Evolutionary conservation across 37 sponge, comb jelly and placozoan species (phyloP).

Genomic region (Axinella damicornis): DNA sequence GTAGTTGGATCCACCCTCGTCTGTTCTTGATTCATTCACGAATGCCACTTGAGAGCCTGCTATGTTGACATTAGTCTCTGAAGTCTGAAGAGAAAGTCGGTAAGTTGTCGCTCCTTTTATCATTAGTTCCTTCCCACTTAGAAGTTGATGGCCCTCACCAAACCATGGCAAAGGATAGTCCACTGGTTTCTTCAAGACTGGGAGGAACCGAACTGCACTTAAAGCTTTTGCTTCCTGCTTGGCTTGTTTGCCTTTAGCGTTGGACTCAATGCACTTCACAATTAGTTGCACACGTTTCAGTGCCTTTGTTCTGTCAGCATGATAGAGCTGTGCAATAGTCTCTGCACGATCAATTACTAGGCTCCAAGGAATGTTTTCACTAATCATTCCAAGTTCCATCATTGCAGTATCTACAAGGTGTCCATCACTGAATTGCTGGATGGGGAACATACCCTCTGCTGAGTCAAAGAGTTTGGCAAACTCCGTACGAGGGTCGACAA

Average conservation of each 20-base stretch:
- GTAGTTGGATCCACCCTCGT: conserved; percentile 36
- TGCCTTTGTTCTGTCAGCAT: conserved; percentile 19
- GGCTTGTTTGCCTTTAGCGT: too few species aligned
- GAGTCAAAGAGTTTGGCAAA: conserved; percentile 47
- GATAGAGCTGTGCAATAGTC: conserved; percentile 8
- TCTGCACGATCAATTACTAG: conserved; percentile 37
- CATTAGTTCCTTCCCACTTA: conserved; percentile 39
- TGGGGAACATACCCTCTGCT: conserved; percentile 44
- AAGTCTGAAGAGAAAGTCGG: neutral
- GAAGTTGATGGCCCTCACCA: conserved; percentile 37
- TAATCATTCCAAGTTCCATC: conserved; percentile 37
- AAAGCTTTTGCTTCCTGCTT: too few species aligned
- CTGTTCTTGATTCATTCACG: neutral
- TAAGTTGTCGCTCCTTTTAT: neutral
- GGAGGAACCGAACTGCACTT: conserved; percentile 58
- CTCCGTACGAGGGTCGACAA: conserved; percentile 25
- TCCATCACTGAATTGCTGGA: neutral
- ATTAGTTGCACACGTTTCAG: conserved; percentile 28
- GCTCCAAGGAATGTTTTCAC: conserved; percentile 16
- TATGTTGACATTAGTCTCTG: neutral
- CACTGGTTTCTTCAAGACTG: conserved; percentile 63
- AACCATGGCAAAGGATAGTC: conserved; percentile 56
- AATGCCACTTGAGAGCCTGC: conserved; percentile 47
- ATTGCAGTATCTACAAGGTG: conserved; percentile 21
- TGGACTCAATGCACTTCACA: neutral